Base-by-base conservation (phyloP, 2,113 vertebrate genomes). In the Chascanopsetta lugubris region DNA sequence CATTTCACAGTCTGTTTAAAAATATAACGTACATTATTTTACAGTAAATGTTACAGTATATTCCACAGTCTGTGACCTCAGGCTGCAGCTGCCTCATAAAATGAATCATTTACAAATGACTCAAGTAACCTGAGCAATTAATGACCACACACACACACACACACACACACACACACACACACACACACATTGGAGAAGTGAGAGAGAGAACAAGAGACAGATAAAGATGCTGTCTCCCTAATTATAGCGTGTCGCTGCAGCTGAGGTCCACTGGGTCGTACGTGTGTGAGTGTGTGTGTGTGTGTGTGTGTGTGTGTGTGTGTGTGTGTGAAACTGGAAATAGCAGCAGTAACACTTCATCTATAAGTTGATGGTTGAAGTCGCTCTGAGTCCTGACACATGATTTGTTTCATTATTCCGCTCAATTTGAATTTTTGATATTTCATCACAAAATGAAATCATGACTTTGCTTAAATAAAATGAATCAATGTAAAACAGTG, bases 181-280 rank as follows among this genome's bases (percentile, higher is more conserved):
- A 68, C 15, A 64, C n/a, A 34, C 38, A 49, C 30, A 46, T 18
- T 59, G 9, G 38, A 29, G 53, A 34, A 43, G 55, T 45, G 26
- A 56, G 29, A 67, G 12, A 61, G 1, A 64, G 2, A 69, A 21
- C 34, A 26, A 65, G 51, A 78, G 55, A 0, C 40, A 71, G 68
- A 76, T 78, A 64, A 75, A 86, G 80, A 87, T 79, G 71, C 77
- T 69, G 81, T 83, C 83, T 77, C 77, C 74, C 81, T 87, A 87
- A 90, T 90, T 88, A 86, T 75, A 85, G 73, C 38, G 36, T 82
- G 58, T 76, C 80, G 62, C 61, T 85, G 78, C 74, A 87, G 84
- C 82, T 85, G 84, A 84, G 72, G 38, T 42, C 38, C 17, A n/a
- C 38, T 42, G 38, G 38, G 38, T 2, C 69, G 24, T 32, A 63